Percentiles rank a stretch among this genome's conserved stretches.
phyloP scores from a whole-genome alignment of 2,888 invertebrate species.

The Eudemis profundana region DNA sequence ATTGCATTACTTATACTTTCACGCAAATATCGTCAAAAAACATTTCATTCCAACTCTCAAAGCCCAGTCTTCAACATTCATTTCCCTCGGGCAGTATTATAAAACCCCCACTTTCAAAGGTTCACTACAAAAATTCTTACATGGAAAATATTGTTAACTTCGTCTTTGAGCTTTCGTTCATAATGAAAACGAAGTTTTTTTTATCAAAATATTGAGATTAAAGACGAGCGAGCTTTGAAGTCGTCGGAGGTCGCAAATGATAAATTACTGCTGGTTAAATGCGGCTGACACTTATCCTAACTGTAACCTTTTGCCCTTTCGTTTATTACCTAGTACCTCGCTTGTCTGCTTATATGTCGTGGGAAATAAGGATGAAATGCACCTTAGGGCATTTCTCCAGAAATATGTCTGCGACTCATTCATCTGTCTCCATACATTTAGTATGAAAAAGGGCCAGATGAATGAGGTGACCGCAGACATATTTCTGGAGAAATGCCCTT shows the following conservation, averaged over 20 bases:
- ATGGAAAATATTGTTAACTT: conserved; percentile 53
- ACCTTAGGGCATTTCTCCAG: too few relatives aligned
- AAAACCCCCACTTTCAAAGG: conserved; percentile 40
- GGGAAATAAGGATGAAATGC: conserved; percentile 67
- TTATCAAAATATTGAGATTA: conserved; percentile 75
- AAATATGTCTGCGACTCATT: too few relatives aligned
- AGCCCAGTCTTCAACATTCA: conserved; percentile 26
- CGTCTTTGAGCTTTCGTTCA: conserved; percentile 41
- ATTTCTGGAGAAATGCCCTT: too few relatives aligned
- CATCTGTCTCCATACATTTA: too few relatives aligned
- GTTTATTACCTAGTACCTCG: conserved; percentile 70
- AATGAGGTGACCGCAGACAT: too few relatives aligned
- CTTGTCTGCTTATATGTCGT: conserved; percentile 68
- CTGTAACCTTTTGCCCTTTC: conserved; percentile 64
- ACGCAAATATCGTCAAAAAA: conserved; percentile 18
- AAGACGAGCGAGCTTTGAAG: conserved; percentile 73
- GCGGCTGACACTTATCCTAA: conserved; percentile 69
- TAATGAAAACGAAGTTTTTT: conserved; percentile 55
- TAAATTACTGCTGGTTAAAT: conserved; percentile 72
- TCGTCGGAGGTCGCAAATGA: conserved; percentile 67
- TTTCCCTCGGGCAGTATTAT: conserved; percentile 40
- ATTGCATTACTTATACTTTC: conserved; percentile 3
- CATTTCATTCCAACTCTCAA: conserved; percentile 25
- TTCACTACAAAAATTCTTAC: conserved; percentile 46
- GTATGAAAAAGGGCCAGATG: too few relatives aligned